phyloP scores from a whole-genome alignment of 2,113 vertebrate species.

The Pangasianodon hypophthalmus region DNA sequence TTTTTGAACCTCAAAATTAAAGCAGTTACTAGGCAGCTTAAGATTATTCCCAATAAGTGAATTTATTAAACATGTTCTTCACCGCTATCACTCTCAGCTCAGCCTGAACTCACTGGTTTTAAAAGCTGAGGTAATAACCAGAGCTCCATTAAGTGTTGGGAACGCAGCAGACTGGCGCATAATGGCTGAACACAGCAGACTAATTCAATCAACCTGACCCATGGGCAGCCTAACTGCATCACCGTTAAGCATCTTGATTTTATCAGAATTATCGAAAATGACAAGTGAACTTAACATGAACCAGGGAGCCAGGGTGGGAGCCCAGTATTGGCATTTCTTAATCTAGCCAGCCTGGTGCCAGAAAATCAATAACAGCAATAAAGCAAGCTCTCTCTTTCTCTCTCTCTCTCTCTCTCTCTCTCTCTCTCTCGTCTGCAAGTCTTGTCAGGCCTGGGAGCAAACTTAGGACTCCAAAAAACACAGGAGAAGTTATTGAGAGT shows the following conservation, averaged over 20 bases:
- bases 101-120: conserved; percentile 46
- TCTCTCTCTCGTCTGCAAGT: background rate
- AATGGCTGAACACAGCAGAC: conserved; percentile 66
- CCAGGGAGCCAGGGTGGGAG: conserved; percentile 88
- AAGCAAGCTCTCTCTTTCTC: conserved; percentile 61
- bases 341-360: conserved; percentile 88
- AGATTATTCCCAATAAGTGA: conserved; percentile 40
- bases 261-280: conserved; percentile 94
- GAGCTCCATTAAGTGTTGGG: conserved; percentile 60
- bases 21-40: background rate
- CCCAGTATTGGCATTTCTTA: conserved; percentile 96
- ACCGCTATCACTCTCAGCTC: background rate
- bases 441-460: conserved; percentile 8
- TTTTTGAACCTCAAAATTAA: background rate
- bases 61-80: conserved; percentile 29
- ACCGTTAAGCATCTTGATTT: conserved; percentile 87
- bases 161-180: conserved; percentile 66
- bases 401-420: conserved; percentile 70
- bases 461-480: background rate
- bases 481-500: background rate
- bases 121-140: conserved; percentile 62
- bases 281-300: conserved; percentile 97
- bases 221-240: conserved; percentile 77
- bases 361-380: conserved; percentile 96
- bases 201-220: conserved; percentile 73